Evolutionary conservation across 2,888 invertebrate species (phyloP), one percentile per base, ranked within the genome.

Genomic region (Drosophila putrida): DNA sequence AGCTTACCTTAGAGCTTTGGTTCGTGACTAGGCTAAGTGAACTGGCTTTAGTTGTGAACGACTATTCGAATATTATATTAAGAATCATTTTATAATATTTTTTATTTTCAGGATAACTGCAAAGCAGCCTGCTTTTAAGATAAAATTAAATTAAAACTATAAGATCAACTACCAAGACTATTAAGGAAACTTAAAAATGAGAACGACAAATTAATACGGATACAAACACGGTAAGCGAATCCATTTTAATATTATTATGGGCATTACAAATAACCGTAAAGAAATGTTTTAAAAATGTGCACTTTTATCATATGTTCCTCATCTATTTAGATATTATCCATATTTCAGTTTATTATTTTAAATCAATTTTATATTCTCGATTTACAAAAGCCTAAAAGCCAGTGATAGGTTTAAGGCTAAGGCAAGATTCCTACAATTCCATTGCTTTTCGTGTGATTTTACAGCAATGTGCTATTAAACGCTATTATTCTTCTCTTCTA

Each of bases 21-120:
- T 47, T 60, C 6, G 25, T 0, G 43, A 50, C 69, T 59, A 11
- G n/a, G 35, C 54, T 77, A 25, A n/a, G 11, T 9, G 9, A 4
- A 11, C 38, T 38, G 4, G 11, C 10, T 43, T 4, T 53, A 39
- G 4, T 39, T n/a, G 20, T 2, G 20, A 20, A 20, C 20, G 20
- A 20, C 20, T 20, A 20, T 20, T 3, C 20, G 20, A 20, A 20
- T 20, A 9, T n/a, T n/a, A 1, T 27, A 5, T 27, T n/a, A 35
- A 20, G 4, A 15, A 20, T 25, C 5, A n/a, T 36, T 13, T 6
- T 2, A 36, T n/a, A 36, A n/a, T 35, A 2, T 33, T 20, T 20
- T 20, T 20, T 20, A 20, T 20, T 20, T 20, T 20, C 20, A 20
- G 2, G 20, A 20, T 20, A 20, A 20, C 20, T 20, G 3, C 20